Conservation (phyloP, 2,797 vertebrate species). For the Jordanella pulchra region DNA sequence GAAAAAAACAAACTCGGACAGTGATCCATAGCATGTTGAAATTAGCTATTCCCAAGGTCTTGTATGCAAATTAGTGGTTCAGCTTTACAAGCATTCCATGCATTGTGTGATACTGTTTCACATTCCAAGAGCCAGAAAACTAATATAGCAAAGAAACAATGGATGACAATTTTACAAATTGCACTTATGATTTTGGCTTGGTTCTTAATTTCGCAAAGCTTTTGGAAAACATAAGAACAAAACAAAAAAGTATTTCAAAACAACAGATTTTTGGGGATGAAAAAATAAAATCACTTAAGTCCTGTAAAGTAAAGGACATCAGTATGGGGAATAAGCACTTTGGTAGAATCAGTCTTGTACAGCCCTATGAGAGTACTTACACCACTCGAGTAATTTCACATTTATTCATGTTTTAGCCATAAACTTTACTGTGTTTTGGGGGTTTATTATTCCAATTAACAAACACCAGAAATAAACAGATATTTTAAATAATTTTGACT, state of each 20-base stretch:
- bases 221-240: conserved; percentile 3
- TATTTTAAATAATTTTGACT: no score
- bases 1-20: conserved; percentile 56
- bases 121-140: conserved; percentile 33
- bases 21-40: conserved; percentile 30
- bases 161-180: conserved; percentile 11
- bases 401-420: no score
- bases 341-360: no score
- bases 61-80: conserved; percentile 58
- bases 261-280: no score
- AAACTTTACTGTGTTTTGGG: no score
- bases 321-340: no score
- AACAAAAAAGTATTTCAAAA: neutral
- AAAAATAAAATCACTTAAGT: no score
- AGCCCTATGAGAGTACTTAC: no score
- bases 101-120: conserved; percentile 29
- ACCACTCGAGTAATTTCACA: no score
- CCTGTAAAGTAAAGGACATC: no score
- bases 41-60: conserved; percentile 32
- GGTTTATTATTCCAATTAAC: no score
- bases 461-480: no score
- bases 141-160: conserved; percentile 37
- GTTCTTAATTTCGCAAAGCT: conserved; percentile 14
- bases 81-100: conserved; percentile 46
- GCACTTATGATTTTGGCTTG: conserved; percentile 34